Evolutionary conservation across 2,888 invertebrate species (phyloP), one percentile per base, ranked within the genome.

Genomic region (Spodoptera exigua): DNA sequence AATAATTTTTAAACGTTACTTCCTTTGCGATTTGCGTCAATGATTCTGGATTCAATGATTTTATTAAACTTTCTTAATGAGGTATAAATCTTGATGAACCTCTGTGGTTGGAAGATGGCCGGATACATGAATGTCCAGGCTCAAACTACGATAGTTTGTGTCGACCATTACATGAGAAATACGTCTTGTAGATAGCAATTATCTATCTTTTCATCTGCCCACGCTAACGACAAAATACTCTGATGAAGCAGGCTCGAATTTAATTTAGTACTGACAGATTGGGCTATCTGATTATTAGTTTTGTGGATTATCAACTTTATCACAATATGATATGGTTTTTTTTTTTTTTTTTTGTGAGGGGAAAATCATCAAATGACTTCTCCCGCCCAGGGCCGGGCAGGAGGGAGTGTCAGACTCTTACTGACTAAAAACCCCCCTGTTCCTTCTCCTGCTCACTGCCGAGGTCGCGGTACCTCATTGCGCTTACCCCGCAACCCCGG

Each of bases 151-250:
- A 65, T 39, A 35, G 60, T 70, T 70, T 60, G 65, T 64, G 49
- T 64, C 37, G 59, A 65, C 61, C 49, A 56, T 70, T 54, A 41
- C 35, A 14, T 11, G 49, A 72, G 63, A 74, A 43, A 59, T 74
- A 70, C 10, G 40, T 40, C 35, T 39, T 18, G 47, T 48, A 36
- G 16, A 41, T 48, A 36, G 51, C 48, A 60, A 66, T 66, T 56
- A 61, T 36, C 2, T 18, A 52, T 67, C 71, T 65, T 70, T 74
- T 75, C 66, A 75, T 75, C 75, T 62, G 18, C 75, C 76, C 73
- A 75, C 75, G 58, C 51, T 3, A 12, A 35, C 37, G 56, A 70
- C 70, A 61, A 37, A 53, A 51, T 32, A 53, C 21, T 54, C 47
- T 21, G 41, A 43, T 59, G 70, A 60, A 46, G 71, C 56, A 67